Evolutionary conservation across 2,113 vertebrate species (phyloP), one percentile per base, ranked within the genome.

Genomic region (Psittacus erithacus): DNA sequence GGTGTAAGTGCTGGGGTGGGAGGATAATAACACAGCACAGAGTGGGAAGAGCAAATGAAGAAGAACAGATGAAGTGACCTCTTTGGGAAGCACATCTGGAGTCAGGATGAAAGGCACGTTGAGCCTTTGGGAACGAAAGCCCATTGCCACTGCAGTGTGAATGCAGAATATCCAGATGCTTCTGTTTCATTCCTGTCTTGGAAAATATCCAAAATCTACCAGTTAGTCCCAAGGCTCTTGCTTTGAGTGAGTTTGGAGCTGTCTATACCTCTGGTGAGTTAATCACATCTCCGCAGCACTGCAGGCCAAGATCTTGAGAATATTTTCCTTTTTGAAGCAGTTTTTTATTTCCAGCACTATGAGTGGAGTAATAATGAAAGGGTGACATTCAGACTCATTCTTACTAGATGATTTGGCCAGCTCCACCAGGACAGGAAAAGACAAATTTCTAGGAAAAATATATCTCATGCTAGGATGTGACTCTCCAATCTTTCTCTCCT

Each of bases 21-120:
- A 83, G 41, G 13, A 15, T 8, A 6, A 46, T 60, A 65, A 16
- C 5, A 31, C 1, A 1, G 16, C 27, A 39, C 0, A 0, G 22
- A 10, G 1, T 31, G 20, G 33, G 35, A 80, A 90, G 15, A 55
- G 6, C 0, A 0, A 88, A 38, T 19, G 31, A 82, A 33, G 9
- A 87, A 27, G 9, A 44, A 57, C 14, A 86, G 27, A 31, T 33
- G 35, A 82, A 83, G 15, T 14, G n/a, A 73, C 13, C 11, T n/a
- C 15, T 90, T 90, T 43, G 53, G 19, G 55, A 80, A 88, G 31
- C 13, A n/a, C 24, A 38, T 2, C 17, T 77, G 22, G 15, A 82
- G 20, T 33, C 35, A 52, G 60, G 15, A 70, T 57, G 25, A 81
- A 86, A 81, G 6, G 3, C 9, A 14, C 22, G n/a, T 24, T 23